Percentiles rank a stretch among this genome's conserved stretches.
Conservation (phyloP, 64 coral and sea anemone species). For the Stichodactyla mertensii region DNA sequence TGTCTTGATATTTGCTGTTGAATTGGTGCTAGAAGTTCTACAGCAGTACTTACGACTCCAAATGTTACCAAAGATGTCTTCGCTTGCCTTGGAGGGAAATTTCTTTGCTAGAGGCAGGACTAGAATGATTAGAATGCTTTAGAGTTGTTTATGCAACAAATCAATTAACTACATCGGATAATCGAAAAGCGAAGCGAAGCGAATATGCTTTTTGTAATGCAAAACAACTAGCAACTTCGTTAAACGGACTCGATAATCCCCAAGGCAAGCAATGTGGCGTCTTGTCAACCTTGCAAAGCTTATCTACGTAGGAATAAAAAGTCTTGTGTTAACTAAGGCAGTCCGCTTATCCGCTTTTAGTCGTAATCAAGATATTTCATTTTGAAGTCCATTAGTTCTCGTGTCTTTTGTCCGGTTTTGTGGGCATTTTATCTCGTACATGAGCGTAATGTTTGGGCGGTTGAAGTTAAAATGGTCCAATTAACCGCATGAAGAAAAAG, state of each 20-base stretch:
- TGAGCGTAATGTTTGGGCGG: not conserved
- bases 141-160: no score
- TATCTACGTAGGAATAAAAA: not conserved
- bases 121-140: not conserved
- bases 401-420: not conserved
- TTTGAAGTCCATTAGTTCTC: conserved; percentile 1
- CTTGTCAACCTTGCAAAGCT: not conserved
- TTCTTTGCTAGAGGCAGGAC: not conserved
- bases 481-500: not conserved
- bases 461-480: not conserved
- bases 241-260: not conserved
- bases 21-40: no score
- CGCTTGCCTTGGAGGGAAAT: no score
- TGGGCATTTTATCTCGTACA: not conserved
- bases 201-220: not conserved
- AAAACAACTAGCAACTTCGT: not conserved
- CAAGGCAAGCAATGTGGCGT: not conserved
- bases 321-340: not conserved
- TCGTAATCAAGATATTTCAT: not conserved
- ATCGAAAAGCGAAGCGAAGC: not conserved
- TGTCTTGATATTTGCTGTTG: no score
- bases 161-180: not conserved
- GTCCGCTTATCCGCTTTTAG: not conserved
- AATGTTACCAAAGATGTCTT: no score
- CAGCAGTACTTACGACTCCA: no score